Evolutionary conservation across 1,140 invertebrate species (phyloP), one percentile per base, ranked within the genome.

Genomic region (Chelonus insularis): DNA sequence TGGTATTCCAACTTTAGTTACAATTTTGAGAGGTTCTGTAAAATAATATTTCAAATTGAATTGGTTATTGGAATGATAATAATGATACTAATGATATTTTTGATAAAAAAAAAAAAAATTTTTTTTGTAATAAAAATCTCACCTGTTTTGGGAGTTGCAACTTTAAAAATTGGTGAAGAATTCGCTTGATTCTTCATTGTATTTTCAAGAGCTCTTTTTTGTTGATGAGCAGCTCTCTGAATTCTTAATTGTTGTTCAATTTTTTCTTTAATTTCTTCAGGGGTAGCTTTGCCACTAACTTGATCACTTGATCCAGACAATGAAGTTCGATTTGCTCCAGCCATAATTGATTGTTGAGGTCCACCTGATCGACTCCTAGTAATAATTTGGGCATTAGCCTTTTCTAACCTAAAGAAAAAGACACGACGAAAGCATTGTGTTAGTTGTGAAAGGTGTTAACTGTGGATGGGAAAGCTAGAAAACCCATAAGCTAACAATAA

Each of bases 181-280:
- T 71, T 76, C 1, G 69, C 73, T 2, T 80, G 71, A 70, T 73
- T 83, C 63, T 85, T 86, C 58, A 86, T 72, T 23, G 72, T 77
- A 29, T 29, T 29, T 70, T 91, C 89, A 1, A 88, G 68, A 4
- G 86, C 86, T 59, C 91, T 81, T 72, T 95, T 96, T 67, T 94
- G 92, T 69, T 94, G 91, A 78, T 95, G 89, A 1, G 91, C 93
- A 14, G 91, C 88, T 57, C 94, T 78, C 74, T 97, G 94, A 66
- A 93, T 83, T 45, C 92, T 87, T 25, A 96, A 77, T 68, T 96
- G 92, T 64, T 93, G 91, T 71, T 96, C 94, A 87, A 95, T 89
- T 73, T 95, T 93, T 59, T 95, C 93, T 74, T 94, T 94, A 37
- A 94, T 89, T 70, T 95, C 92, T 57, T 92, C 89, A 0, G 90